These are phyloP conservation scores for Procambarus virginalis DNA, from an alignment of 1,140 invertebrate genomes.

Conservation along the genomic window DNA sequence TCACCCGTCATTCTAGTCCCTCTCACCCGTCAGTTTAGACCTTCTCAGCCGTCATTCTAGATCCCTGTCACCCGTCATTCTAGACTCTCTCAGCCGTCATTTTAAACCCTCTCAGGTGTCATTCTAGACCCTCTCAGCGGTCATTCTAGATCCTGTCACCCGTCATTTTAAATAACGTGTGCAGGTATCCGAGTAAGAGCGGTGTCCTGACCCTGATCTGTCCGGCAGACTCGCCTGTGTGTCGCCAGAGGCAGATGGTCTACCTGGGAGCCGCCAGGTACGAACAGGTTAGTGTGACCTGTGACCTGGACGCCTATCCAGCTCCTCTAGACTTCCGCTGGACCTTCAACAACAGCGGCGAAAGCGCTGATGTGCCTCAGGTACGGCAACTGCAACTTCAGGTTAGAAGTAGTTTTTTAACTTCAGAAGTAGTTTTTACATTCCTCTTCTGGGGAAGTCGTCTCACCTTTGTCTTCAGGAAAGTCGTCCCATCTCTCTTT, in stretches of 20 bases:
- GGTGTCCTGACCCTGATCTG: background rate
- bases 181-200: too few species aligned
- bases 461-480: too few species aligned
- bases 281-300: slow-evolving; percentile 66
- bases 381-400: background rate
- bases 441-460: too few species aligned
- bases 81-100: too few species aligned
- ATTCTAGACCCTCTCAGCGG: background rate
- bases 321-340: slow-evolving; percentile 64
- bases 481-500: too few species aligned
- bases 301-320: slow-evolving; percentile 70
- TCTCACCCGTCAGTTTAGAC: background rate
- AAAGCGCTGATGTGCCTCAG: slow-evolving; percentile 43
- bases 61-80: too few species aligned
- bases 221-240: slow-evolving; percentile 60
- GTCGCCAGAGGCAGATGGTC: slow-evolving; percentile 6
- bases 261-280: slow-evolving; percentile 54
- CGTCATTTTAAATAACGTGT: background rate
- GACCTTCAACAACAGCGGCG: slow-evolving; percentile 69
- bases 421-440: too few species aligned
- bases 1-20: background rate
- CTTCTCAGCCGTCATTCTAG: background rate
- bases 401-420: too few species aligned
- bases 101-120: too few species aligned
- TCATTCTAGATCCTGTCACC: background rate